Evolutionary conservation across 2,797 vertebrate genomes (phyloP), one percentile per base, ranked within the genome.

Genomic region (Rhincodon typus): DNA sequence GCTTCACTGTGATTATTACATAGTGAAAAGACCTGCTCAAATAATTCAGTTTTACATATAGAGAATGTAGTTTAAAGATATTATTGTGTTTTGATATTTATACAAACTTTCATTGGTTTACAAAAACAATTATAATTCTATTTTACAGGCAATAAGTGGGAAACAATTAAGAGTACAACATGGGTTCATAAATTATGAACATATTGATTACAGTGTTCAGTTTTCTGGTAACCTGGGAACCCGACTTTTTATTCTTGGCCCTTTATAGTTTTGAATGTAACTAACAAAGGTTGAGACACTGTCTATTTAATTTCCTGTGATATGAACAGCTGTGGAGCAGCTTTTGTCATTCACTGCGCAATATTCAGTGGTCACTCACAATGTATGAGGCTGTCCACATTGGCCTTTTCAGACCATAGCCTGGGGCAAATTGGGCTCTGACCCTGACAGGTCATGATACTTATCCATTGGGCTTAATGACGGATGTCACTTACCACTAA

Each of bases 401-500:
- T 97, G 97, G 97, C 97, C 97, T 97, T 97, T 97, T 96, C 97
- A 97, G 96, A 96, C 96, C 96, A 96, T 96, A 97, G 97, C 97
- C 96, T 30, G 95, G 96, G 97, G 98, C 97, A 90, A 96, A 96
- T 97, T 97, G 67, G 96, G 90, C 96, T 96, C 96, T 96, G 97
- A 97, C 97, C 96, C 96, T 97, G 97, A 97, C 97, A 97, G 72
- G 27, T 97, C 17, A 10, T 53, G 96, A 97, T 97, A 96, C 97
- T 98, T 98, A 98, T 97, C 97, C 97, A 86, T 96, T 98, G 97
- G 0, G 97, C 97, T 97, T 96, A 97, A 97, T 98, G 97, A 98
- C 97, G 97, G 98, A 97, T 98, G 97, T 98, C 97, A 98, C 98
- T 97, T 98, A 98, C 97, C 96, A 96, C 96, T 97, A 97, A 97